phyloP scores from a whole-genome alignment of 1,140 invertebrate genomes.

The Apis florea region DNA sequence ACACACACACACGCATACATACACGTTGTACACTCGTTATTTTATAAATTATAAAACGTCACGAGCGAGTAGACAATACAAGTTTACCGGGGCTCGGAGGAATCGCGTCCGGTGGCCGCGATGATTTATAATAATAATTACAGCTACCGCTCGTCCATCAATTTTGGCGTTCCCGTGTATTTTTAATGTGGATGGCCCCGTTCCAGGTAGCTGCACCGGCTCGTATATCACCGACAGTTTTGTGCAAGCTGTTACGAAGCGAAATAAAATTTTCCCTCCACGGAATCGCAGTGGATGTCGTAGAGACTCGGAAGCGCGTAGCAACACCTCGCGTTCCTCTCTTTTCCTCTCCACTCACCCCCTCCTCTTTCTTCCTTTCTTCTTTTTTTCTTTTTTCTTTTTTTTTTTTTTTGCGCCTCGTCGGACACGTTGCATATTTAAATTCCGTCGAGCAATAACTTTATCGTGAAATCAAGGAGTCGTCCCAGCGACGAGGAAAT shows the following conservation, averaged over 20 bases:
- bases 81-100: constrained; percentile 10
- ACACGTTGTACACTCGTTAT: constrained; percentile 24
- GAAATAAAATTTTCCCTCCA: constrained; percentile 70
- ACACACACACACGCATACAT: too few relatives aligned
- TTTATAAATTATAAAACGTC: constrained; percentile 60
- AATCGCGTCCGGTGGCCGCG: constrained; percentile 36
- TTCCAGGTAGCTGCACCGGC: constrained; percentile 66
- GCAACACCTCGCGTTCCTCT: background rate
- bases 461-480: constrained; percentile 56
- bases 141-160: constrained; percentile 70
- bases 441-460: constrained; percentile 50
- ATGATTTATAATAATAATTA: constrained; percentile 77
- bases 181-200: constrained; percentile 73
- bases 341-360: background rate
- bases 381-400: background rate
- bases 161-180: constrained; percentile 70
- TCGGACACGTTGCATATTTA: constrained; percentile 59
- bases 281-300: constrained; percentile 58
- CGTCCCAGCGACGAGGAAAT: constrained; percentile 11
- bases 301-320: constrained; percentile 18
- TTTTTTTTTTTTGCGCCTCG: constrained; percentile 19
- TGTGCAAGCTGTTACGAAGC: constrained; percentile 74
- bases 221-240: constrained; percentile 75
- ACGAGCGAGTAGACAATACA: constrained; percentile 51
- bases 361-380: background rate